Conservation (phyloP, 2,888 invertebrate genomes). For the Chelonus formosanus region DNA sequence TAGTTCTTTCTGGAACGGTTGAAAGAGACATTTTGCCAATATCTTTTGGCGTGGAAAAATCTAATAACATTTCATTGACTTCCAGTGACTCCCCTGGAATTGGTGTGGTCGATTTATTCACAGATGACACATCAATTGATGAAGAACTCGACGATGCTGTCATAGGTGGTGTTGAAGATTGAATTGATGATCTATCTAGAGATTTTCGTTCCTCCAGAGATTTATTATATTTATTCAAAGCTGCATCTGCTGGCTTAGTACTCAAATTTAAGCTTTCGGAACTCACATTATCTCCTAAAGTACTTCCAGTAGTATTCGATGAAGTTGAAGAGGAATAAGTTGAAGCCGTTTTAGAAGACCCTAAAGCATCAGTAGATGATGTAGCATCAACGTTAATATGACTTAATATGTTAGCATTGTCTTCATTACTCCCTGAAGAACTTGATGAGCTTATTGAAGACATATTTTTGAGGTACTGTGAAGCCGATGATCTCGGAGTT, state of each 20-base stretch:
- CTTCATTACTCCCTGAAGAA: conserved; percentile 51
- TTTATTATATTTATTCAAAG: conserved; percentile 60
- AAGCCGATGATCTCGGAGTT: conserved; percentile 41
- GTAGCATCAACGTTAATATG: conserved; percentile 31
- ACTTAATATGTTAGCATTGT: conserved; percentile 11
- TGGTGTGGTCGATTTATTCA: conserved; percentile 52
- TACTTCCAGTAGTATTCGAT: conserved; percentile 27
- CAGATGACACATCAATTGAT: conserved; percentile 53
- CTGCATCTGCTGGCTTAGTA: conserved; percentile 64
- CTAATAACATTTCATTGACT: conserved; percentile 73
- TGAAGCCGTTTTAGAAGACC: conserved; percentile 35
- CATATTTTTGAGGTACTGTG: conserved; percentile 50
- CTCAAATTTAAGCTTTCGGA: conserved; percentile 65
- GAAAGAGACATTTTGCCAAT: conserved; percentile 62
- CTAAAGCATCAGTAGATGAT: conserved; percentile 20
- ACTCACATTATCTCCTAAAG: conserved; percentile 45
- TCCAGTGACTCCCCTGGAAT: conserved; percentile 66
- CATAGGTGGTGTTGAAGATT: conserved; percentile 34
- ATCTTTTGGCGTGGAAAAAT: conserved; percentile 73
- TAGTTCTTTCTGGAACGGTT: conserved; percentile 68
- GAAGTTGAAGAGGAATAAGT: conserved; percentile 44
- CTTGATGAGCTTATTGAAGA: not conserved
- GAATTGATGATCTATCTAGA: conserved; percentile 47
- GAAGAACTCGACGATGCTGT: conserved; percentile 28
- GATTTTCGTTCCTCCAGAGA: conserved; percentile 38